A percentile compares a stretch with the other conserved stretches of the same genome.
Conservation (phyloP, 1,140 invertebrate species). For the Pissodes strobi region DNA sequence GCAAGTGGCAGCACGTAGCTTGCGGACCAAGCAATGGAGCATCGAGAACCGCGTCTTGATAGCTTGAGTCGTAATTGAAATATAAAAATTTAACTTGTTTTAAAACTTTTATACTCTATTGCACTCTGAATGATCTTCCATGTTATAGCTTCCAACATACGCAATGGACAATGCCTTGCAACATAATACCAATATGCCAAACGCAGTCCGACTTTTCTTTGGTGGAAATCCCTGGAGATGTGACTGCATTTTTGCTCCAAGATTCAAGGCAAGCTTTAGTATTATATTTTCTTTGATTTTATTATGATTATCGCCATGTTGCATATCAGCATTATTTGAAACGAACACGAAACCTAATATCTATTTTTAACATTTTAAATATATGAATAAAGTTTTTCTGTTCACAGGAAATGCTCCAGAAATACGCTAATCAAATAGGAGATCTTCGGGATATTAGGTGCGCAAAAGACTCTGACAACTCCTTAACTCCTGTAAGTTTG, state of each 20-base stretch:
- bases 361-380: slow-evolving; percentile 16
- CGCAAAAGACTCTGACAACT: slow-evolving; percentile 58
- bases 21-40: no score
- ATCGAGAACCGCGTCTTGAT: no score
- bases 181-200: slow-evolving; percentile 69
- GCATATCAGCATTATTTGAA: no score
- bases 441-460: slow-evolving; percentile 73
- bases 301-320: no score
- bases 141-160: slow-evolving; percentile 70
- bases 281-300: no score
- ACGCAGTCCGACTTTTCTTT: slow-evolving; percentile 62
- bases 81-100: no score
- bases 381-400: no score
- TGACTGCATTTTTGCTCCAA: slow-evolving; percentile 76
- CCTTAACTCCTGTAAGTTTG: slow-evolving; percentile 62
- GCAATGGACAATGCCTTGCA: slow-evolving; percentile 77
- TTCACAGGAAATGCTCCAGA: slow-evolving; percentile 64
- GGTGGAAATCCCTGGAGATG: slow-evolving; percentile 82
- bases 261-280: slow-evolving; percentile 72
- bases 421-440: slow-evolving; percentile 69
- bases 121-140: no score
- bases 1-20: no score
- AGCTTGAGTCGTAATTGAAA: no score
- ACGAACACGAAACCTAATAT: no score
- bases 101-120: no score